phyloP scores from a whole-genome alignment of 92 coral and sea anemone genomes.

The Parazoanthus swiftii region DNA sequence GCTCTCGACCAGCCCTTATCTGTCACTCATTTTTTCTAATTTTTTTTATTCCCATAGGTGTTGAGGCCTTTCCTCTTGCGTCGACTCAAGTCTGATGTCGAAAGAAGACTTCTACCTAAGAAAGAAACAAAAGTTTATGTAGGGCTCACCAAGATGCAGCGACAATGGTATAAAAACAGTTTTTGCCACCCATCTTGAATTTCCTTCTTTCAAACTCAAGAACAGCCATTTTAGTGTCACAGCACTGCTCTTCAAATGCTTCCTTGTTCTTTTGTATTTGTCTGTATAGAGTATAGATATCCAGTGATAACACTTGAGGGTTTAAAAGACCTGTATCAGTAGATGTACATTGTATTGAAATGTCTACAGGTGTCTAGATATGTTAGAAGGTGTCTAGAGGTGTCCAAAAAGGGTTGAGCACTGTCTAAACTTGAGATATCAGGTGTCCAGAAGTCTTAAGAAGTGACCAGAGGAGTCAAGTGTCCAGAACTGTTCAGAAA shows the following conservation, averaged over 20 bases:
- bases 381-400: background rate
- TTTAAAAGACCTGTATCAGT: too few relatives aligned
- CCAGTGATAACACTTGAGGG: too few relatives aligned
- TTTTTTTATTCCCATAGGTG: constrained; percentile 53
- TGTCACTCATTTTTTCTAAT: background rate
- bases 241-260: background rate
- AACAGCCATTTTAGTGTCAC: background rate
- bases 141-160: constrained; percentile 97
- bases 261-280: too few relatives aligned
- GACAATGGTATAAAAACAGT: constrained; percentile 68
- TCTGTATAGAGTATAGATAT: too few relatives aligned
- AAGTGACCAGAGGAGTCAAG: too few relatives aligned
- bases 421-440: too few relatives aligned
- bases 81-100: constrained; percentile 97
- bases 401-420: too few relatives aligned
- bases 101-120: constrained; percentile 86
- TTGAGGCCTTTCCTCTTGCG: constrained; percentile 94
- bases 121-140: constrained; percentile 96
- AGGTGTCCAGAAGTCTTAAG: too few relatives aligned
- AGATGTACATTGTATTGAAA: too few relatives aligned
- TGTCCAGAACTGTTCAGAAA: too few relatives aligned
- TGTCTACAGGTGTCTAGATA: too few relatives aligned
- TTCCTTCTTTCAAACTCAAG: background rate
- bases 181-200: background rate
- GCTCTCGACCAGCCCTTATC: background rate